Evolutionary conservation across 2,888 invertebrate genomes (phyloP).

Genomic region (Diplazon laetatorius): DNA sequence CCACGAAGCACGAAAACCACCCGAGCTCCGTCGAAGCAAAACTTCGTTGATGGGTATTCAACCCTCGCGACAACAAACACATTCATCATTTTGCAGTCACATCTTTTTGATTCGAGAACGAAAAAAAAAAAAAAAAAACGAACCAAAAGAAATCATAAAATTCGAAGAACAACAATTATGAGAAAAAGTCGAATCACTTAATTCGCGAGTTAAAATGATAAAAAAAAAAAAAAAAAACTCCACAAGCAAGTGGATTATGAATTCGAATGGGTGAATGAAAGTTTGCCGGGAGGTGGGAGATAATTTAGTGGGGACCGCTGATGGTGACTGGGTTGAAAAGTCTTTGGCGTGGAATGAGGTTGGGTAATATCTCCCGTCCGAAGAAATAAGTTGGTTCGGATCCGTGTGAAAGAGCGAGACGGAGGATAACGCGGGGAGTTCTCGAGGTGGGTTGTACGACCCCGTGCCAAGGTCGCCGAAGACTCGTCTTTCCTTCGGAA

Average conservation of each 20-base stretch:
- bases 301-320: constrained; percentile 62
- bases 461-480: constrained; percentile 64
- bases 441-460: constrained; percentile 61
- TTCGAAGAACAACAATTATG: constrained; percentile 23
- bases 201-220: constrained; percentile 49
- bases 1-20: not conserved
- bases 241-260: constrained; percentile 64
- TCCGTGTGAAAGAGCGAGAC: constrained; percentile 41
- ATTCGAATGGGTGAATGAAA: constrained; percentile 68
- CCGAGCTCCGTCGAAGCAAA: not conserved
- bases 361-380: constrained; percentile 61
- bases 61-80: not conserved
- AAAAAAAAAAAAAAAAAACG: too few species aligned
- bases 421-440: constrained; percentile 51
- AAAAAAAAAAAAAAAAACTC: too few species aligned
- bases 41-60: not conserved
- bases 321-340: constrained; percentile 63
- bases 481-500: constrained; percentile 42
- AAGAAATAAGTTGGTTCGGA: constrained; percentile 63
- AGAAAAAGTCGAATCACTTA: constrained; percentile 34
- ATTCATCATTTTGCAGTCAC: not conserved
- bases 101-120: too few species aligned
- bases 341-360: constrained; percentile 57
- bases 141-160: constrained; percentile 2
- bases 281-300: too few species aligned